These are phyloP conservation scores for Rhinichthys klamathensis DNA, from an alignment of 2,113 vertebrate genomes.

Conservation along the genomic window DNA sequence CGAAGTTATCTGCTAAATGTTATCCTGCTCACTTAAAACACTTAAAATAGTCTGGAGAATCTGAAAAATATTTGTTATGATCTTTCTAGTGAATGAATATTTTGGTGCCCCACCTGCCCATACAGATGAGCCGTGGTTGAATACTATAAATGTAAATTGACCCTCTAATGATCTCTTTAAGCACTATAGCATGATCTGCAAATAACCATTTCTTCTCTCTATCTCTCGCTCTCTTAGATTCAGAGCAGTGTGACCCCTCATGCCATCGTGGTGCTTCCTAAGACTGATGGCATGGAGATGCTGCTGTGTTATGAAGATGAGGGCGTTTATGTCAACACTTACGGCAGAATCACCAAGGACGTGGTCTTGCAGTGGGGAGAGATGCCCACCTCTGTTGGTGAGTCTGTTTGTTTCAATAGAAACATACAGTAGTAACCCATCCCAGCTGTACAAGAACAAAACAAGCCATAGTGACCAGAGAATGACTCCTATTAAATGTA, in stretches of 20 bases:
- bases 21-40: too few relatives aligned
- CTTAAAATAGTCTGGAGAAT: too few relatives aligned
- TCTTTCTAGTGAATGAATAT: too few relatives aligned
- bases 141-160: too few relatives aligned
- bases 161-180: not conserved
- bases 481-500: not conserved
- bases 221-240: constrained; percentile 73
- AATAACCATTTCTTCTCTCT: not conserved
- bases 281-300: constrained; percentile 99
- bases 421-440: not conserved
- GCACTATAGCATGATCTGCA: not conserved
- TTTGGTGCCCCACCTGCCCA: too few relatives aligned
- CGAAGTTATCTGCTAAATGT: too few relatives aligned
- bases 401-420: constrained; percentile 52
- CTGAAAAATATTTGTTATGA: too few relatives aligned
- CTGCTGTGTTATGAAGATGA: constrained; percentile 98
- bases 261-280: constrained; percentile 96
- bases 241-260: constrained; percentile 95
- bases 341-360: constrained; percentile 98
- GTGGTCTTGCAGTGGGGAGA: constrained; percentile 99
- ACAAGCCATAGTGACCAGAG: not conserved
- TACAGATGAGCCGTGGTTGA: too few relatives aligned
- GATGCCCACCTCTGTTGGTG: constrained; percentile 99
- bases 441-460: not conserved
- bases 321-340: constrained; percentile 97